Evolutionary conservation across 2,797 vertebrate species (phyloP), one percentile per base, ranked within the genome.

Genomic region (Neosilurus mollespiculum): DNA sequence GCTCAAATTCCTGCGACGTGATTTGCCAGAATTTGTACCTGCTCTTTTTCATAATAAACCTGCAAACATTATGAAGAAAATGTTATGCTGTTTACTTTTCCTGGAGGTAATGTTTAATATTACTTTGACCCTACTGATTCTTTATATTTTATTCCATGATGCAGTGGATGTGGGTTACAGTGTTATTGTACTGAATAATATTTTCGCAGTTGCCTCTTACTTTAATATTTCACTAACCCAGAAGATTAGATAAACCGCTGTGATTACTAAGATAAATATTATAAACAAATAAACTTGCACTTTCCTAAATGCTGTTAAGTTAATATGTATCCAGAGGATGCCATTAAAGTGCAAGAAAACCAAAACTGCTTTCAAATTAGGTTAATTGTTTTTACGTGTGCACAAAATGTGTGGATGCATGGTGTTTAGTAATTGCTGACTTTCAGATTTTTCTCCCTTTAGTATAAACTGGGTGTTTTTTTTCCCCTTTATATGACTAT

Each of bases 1-100:
- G 62, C 16, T 56, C 49, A 49, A 54, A 20, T 80, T 67, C 18
- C 18, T 67, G 78, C 14, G 1, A 79, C 16, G 71, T 53, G 71
- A 56, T 75, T 30, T 56, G 53, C 30, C 43, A 30, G 67, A 83
- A 81, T 65, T 65, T 67, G 51, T 86, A 88, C 81, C 85, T 80
- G 86, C 72, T 78, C 85, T 53, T 53, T 64, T 65, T 53, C 84
- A 72, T 59, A 56, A 78, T 77, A 70, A 34, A 82, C 54, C 69
- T 62, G 51, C 12, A 24, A 86, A 86, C 82, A 76, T 87, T 84
- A 88, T 81, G 73, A 81, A 80, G 78, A 87, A 83, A 88, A 87
- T 80, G 72, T 76, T 65, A 64, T 78, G 65, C 82, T 86, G 82
- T 79, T 84, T 75, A 81, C 76, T 78, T 83, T 84, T 75, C 72